Evolutionary conservation across 2,888 invertebrate genomes (phyloP), one percentile per base, ranked within the genome.

Genomic region (Melinaea menophilus): DNA sequence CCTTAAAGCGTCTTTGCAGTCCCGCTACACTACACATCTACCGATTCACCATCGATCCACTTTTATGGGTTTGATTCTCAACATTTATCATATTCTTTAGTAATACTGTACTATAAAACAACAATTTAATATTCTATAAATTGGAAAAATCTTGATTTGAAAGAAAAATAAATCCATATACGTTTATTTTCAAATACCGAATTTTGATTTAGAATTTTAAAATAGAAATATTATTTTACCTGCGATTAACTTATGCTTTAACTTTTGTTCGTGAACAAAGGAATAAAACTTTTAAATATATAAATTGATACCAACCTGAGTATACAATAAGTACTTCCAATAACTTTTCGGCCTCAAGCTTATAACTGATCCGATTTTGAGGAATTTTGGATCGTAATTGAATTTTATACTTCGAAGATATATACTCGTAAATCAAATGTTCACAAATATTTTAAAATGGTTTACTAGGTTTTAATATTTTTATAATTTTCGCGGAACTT

Each of bases 51-150:
- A 81, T 81, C 82, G 79, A 84, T 82, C 79, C 80, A 84, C 84
- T 78, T 88, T 88, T 88, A 89, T 85, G 75, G 82, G 82, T 85
- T 84, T 87, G 86, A 88, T 89, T 90, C 85, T 82, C 82, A 85
- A 86, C 85, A 82, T 87, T 87, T 87, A 87, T 85, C 84, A 86
- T 86, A 86, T 87, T 85, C 83, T 86, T 85, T 82, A 79, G 78
- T 79, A 83, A 84, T 81, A 85, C 81, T 78, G 22, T 80, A 80
- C 75, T 73, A 12, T 46, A 37, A 22, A 47, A 41, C 9, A 41
- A 41, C 41, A 9, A 9, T 9, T 9, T 41, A 2, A 41, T 2
- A 41, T 9, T 9, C 22, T 22, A 22, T 22, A 22, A 22, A 22
- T 22, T 22, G 22, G 22, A 22, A 22, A 22, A 1, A 22, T 22